Evolutionary conservation across 2,113 vertebrate genomes (phyloP), one percentile per base, ranked within the genome.

Genomic region (Tichodroma muraria): DNA sequence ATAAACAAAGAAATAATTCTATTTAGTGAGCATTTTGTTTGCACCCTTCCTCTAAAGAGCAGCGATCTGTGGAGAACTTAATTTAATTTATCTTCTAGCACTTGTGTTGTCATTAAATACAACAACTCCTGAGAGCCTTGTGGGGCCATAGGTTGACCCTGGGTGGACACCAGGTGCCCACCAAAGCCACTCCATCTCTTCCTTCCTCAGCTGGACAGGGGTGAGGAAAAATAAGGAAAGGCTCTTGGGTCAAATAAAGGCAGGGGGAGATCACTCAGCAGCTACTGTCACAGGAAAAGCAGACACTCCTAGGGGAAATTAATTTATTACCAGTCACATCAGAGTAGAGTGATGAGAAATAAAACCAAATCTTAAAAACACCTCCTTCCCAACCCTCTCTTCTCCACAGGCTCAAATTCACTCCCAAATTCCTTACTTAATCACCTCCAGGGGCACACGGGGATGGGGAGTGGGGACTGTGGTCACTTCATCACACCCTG

Each of bases 401-500:
- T 69, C n/a, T 49, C 47, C 24, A 16, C 14, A 10, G 24, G 45
- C n/a, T 89, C 25, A 22, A 8, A 21, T 54, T 82, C 12, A 23
- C 10, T 35, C 30, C n/a, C 4, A 3, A 17, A 19, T 76, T 76
- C 30, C 35, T 5, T 10, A 2, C 3, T 28, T 15, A 30, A 21
- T 40, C 20, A 3, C 5, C 18, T 47, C 12, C n/a, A 42, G 5
- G 15, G 30, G 13, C 54, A 10, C n/a, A 54, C n/a, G 25, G 18
- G 21, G 33, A 23, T 9, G 8, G 42, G 37, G 27, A 56, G 23
- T 50, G 35, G 30, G 21, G 17, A 19, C 27, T 61, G 47, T 30
- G 30, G 13, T 38, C 25, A 9, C 17, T 53, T 10, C 24, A 15
- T 16, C 24, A 21, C 1, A 0, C 2, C 1, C 38, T 53, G 47